These are phyloP conservation scores for Lasioglossum oenotherae DNA, from an alignment of 2,888 invertebrate species.

Conservation along the genomic window DNA sequence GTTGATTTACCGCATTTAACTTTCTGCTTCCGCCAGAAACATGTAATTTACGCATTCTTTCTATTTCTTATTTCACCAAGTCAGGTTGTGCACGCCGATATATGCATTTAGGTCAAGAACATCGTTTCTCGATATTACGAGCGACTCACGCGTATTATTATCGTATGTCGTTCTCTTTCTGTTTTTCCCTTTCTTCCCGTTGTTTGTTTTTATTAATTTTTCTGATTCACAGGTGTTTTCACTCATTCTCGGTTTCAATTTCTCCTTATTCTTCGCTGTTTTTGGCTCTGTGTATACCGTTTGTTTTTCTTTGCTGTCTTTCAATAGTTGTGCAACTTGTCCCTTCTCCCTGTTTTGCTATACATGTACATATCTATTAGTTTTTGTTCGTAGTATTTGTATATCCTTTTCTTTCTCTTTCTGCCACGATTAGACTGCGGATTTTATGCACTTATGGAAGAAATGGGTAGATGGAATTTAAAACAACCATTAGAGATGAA, in stretches of 20 bases:
- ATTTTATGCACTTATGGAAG: too few species aligned
- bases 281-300: neutral
- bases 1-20: conserved; percentile 46
- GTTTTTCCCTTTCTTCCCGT: neutral
- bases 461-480: too few species aligned
- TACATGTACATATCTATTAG: neutral
- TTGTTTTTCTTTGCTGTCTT: neutral
- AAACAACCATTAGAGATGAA: too few species aligned
- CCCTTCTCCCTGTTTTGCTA: neutral
- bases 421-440: too few species aligned
- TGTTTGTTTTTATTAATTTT: neutral
- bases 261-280: neutral
- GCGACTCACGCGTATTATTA: conserved; percentile 48
- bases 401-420: too few species aligned
- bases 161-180: neutral
- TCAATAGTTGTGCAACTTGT: neutral
- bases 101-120: conserved; percentile 81
- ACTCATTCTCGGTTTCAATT: neutral
- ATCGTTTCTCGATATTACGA: conserved; percentile 71
- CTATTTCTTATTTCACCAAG: conserved; percentile 51
- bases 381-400: neutral
- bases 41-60: conserved; percentile 45
- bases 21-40: conserved; percentile 36
- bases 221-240: neutral
- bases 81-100: conserved; percentile 44